Conservation (phyloP, 2,113 vertebrate genomes). For the Antechinus flavipes region DNA sequence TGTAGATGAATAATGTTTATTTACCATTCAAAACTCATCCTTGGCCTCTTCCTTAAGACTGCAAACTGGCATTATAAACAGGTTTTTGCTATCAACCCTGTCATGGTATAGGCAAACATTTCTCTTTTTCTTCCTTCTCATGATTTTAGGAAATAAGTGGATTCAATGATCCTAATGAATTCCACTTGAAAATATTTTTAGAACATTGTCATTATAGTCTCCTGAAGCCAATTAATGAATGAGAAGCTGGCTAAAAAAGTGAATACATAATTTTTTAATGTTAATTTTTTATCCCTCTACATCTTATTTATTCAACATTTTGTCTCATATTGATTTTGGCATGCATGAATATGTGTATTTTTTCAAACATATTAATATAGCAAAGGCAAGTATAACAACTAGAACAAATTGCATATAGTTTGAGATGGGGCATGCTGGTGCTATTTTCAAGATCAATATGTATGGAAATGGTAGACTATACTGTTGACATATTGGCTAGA, state of each 20-base stretch:
- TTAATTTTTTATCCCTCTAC: neutral
- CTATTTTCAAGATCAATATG: constrained; percentile 67
- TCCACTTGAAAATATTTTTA: no score
- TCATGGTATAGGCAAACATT: no score
- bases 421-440: constrained; percentile 46
- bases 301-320: neutral
- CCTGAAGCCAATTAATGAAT: no score
- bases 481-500: constrained; percentile 60
- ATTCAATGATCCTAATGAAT: no score
- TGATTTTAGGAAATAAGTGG: no score
- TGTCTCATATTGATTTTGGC: constrained; percentile 8
- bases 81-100: no score
- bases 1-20: no score
- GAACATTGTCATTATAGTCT: no score
- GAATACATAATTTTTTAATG: constrained; percentile 11
- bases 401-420: constrained; percentile 48
- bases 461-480: constrained; percentile 65
- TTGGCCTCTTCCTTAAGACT: no score
- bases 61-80: no score
- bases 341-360: neutral
- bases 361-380: constrained; percentile 57
- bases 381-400: constrained; percentile 44
- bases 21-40: no score
- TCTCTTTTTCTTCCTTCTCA: no score
- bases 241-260: constrained; percentile 2